These are phyloP conservation scores for Calidris pygmaea DNA, from an alignment of 2,113 vertebrate genomes.

Conservation along the genomic window DNA sequence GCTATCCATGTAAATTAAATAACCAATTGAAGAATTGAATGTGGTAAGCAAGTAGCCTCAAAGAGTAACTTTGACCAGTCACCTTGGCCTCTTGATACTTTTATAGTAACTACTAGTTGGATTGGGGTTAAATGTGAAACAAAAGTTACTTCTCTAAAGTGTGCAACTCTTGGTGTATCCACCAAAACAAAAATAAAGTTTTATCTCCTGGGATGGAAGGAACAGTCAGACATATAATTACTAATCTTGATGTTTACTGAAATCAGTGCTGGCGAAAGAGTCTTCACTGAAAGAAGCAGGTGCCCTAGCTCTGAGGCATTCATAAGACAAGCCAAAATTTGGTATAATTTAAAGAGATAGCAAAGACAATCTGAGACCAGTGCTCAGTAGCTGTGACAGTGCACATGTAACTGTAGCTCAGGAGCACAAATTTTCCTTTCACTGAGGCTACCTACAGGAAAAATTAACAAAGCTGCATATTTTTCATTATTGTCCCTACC, in stretches of 20 bases:
- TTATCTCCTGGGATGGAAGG: neutral
- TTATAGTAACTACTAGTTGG: neutral
- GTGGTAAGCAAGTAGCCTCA: neutral
- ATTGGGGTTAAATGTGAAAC: neutral
- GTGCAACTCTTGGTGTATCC: neutral
- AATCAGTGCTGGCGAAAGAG: neutral
- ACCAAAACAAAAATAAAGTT: neutral
- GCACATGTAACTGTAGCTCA: neutral
- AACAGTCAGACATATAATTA: neutral
- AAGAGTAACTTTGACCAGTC: neutral
- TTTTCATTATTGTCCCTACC: neutral
- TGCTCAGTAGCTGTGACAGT: neutral
- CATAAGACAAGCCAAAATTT: constrained; percentile 1
- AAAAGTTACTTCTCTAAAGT: neutral
- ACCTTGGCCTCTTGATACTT: neutral
- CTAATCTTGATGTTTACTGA: neutral
- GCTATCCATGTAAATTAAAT: neutral
- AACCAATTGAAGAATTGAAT: neutral
- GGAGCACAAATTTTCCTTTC: neutral
- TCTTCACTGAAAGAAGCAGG: neutral
- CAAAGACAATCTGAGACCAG: neutral
- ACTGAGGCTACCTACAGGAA: neutral
- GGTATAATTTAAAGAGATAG: neutral
- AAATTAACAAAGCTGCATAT: neutral
- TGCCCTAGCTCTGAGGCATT: neutral